These are phyloP conservation scores for Amphibalanus amphitrite DNA, from an alignment of 1,140 invertebrate species.

Conservation along the genomic window DNA sequence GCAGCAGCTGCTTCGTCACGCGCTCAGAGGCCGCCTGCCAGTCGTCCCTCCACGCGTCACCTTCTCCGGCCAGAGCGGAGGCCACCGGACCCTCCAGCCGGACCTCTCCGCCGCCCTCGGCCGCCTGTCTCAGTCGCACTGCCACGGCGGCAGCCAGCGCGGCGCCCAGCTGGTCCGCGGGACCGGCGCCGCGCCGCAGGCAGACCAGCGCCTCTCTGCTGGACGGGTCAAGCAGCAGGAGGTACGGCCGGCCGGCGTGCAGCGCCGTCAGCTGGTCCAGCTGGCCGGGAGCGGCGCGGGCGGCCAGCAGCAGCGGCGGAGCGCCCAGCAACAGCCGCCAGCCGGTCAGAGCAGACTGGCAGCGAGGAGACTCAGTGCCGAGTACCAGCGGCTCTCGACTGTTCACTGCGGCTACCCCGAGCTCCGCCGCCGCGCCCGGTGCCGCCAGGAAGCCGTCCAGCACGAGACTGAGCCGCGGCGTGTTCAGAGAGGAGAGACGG, in stretches of 20 bases:
- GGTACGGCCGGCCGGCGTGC: not conserved
- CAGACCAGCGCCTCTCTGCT: not conserved
- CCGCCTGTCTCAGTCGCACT: not conserved
- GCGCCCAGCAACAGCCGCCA: not conserved
- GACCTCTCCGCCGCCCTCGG: too few species aligned
- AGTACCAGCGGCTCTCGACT: not conserved
- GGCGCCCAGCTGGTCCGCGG: not conserved
- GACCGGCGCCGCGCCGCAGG: not conserved
- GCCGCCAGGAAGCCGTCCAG: not conserved
- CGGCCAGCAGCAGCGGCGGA: not conserved
- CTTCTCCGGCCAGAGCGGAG: too few species aligned
- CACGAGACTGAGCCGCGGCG: conserved; percentile 37
- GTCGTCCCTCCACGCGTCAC: too few species aligned
- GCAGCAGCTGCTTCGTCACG: too few species aligned
- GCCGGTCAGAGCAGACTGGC: not conserved
- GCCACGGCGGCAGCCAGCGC: not conserved
- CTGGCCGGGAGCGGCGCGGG: not conserved
- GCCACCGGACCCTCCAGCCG: too few species aligned
- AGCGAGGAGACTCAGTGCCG: not conserved
- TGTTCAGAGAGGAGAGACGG: conserved; percentile 60
- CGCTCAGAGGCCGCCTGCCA: too few species aligned
- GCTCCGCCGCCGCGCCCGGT: not conserved
- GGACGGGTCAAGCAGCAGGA: not conserved
- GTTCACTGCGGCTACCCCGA: not conserved
- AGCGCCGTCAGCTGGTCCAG: not conserved